phyloP scores from a whole-genome alignment of 1,140 invertebrate genomes.

The Stegodyphus mimosarum region DNA sequence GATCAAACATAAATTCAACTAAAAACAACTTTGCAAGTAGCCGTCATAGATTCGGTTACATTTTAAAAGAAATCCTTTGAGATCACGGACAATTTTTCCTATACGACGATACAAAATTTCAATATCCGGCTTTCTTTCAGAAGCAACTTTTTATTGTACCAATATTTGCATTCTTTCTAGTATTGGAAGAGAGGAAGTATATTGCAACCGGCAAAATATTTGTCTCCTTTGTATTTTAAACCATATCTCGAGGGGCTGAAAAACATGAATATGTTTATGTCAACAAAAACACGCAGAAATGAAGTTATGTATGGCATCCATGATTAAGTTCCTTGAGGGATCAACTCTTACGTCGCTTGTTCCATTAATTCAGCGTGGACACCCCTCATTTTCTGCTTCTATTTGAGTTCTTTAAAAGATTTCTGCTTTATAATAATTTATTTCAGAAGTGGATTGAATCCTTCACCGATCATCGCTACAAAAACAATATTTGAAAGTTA shows the following conservation, averaged over 20 bases:
- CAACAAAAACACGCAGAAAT: constrained; percentile 34
- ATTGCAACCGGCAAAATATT: constrained; percentile 40
- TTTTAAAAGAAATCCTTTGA: constrained; percentile 22
- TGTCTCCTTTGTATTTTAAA: constrained; percentile 43
- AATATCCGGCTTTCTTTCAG: constrained; percentile 28
- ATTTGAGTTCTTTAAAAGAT: constrained; percentile 10
- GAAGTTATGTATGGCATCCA: constrained; percentile 24
- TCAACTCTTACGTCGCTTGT: constrained; percentile 8
- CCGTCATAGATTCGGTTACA: constrained; percentile 16
- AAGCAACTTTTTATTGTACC: constrained; percentile 14
- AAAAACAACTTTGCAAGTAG: not conserved
- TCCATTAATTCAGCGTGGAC: constrained; percentile 37
- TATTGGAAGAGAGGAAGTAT: not conserved
- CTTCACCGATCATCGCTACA: no score
- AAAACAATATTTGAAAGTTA: no score
- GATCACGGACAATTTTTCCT: constrained; percentile 9
- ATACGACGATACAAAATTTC: constrained; percentile 11
- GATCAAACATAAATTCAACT: no score
- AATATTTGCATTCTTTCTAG: constrained; percentile 44
- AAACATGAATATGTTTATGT: constrained; percentile 11
- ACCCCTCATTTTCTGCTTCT: constrained; percentile 31
- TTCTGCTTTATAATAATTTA: no score
- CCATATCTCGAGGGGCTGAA: constrained; percentile 8
- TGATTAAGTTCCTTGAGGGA: not conserved
- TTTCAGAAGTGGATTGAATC: no score